Base-by-base conservation (phyloP, 2,797 vertebrate genomes). In the Phoxinus dragarum region DNA sequence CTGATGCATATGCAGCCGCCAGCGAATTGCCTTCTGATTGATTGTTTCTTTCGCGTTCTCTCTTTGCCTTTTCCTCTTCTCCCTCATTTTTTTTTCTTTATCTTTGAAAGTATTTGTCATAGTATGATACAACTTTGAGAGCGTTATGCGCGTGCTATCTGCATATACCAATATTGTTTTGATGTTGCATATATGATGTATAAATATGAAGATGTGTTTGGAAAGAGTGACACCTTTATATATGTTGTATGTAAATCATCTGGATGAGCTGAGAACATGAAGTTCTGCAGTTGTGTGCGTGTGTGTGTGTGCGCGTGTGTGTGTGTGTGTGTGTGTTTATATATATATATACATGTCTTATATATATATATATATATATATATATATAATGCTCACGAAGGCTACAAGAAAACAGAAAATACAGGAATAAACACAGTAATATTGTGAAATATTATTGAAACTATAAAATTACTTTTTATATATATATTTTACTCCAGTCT, bases 1-100 rank as follows among this genome's bases (percentile, higher is more conserved):
- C 97, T 98, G 97, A 98, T 98, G 97, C 98, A 97, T 97, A 97
- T 97, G 97, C 97, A 97, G 97, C 97, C 97, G 97, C 97, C 96
- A 98, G 97, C 97, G 96, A 98, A 97, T 96, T 97, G 96, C 96
- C 95, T 96, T 92, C 96, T 88, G 94, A 95, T 96, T 98, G 97
- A 98, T 98, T 96, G 96, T 96, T 96, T 90, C 90, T 91, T 87
- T 80, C 85, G 80, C 69, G 52, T 81, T 73, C 61, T 79, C 61
- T 88, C 86, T 87, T 87, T 75, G 81, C 64, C 42, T 79, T 49
- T 68, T 76, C n/a, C 83, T 52, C 56, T 79, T 84, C 59, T 71
- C 81, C 38, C 36, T 81, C 72, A 74, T 61, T 81, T 87, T 80
- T 49, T 61, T 86, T 86, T 86, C 79, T 82, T 86, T 86, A 79